Percentiles rank a stretch among this genome's conserved stretches.
Evolutionary conservation across 37 sponge, comb jelly and placozoan genomes (phyloP).

Genomic region (Chondrosia reniformis): DNA sequence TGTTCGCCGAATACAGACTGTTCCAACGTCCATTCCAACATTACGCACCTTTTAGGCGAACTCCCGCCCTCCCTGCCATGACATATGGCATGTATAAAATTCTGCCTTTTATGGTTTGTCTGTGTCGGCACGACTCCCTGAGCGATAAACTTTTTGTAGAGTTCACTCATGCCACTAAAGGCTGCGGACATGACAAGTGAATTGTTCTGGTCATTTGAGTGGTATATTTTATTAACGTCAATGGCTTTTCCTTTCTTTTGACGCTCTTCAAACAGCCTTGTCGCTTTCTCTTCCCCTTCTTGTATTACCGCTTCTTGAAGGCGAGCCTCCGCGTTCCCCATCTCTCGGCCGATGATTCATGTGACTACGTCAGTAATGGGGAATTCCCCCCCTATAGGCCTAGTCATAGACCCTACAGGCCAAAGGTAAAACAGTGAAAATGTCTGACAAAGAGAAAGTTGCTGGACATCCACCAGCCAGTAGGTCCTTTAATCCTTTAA

Average conservation of each 20-base stretch:
- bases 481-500: too few relatives aligned
- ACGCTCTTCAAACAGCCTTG: slow-evolving; percentile 7
- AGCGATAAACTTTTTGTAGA: slow-evolving; percentile 35
- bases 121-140: not conserved
- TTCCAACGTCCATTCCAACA: slow-evolving; percentile 12
- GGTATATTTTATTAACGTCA: slow-evolving; percentile 27
- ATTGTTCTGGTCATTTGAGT: slow-evolving; percentile 12
- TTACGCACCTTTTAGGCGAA: not conserved
- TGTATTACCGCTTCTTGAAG: slow-evolving; percentile 34
- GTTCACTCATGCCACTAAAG: slow-evolving; percentile 4
- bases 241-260: slow-evolving; percentile 32
- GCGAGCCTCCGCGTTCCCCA: slow-evolving; percentile 37
- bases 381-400: too few relatives aligned
- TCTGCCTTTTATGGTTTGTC: slow-evolving; percentile 28
- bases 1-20: too few relatives aligned
- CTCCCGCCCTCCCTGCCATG: not conserved
- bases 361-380: too few relatives aligned
- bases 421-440: not conserved
- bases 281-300: slow-evolving; percentile 22
- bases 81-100: slow-evolving; percentile 62
- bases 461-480: slow-evolving; percentile 84
- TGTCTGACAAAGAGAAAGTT: slow-evolving; percentile 40
- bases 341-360: too few relatives aligned
- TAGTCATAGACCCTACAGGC: too few relatives aligned
- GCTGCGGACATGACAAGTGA: slow-evolving; percentile 55